A percentile compares a stretch with the other conserved stretches of the same genome.
Evolutionary conservation across 2,888 invertebrate species (phyloP).

Genomic region (Neoascia interrupta): DNA sequence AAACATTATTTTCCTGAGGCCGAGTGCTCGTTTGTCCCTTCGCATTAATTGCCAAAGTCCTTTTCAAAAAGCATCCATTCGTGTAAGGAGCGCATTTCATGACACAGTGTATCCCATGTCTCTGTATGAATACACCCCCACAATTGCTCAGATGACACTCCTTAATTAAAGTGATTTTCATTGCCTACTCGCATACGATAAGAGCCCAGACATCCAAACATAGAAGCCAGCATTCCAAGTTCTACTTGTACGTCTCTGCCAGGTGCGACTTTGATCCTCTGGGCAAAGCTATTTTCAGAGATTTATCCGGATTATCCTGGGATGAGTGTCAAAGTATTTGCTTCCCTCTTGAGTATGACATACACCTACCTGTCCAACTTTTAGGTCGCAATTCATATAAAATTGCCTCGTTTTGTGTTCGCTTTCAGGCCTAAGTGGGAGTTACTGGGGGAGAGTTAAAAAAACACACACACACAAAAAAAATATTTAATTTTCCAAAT

Average conservation of each 20-base stretch:
- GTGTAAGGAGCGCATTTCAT: slow-evolving; percentile 20
- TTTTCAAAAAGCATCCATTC: slow-evolving; percentile 6
- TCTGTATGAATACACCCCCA: background rate
- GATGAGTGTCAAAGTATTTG: slow-evolving; percentile 51
- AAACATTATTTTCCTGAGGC: slow-evolving; percentile 36
- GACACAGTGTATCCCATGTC: background rate
- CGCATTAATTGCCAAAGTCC: slow-evolving; percentile 52
- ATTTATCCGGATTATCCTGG: slow-evolving; percentile 48
- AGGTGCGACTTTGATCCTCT: slow-evolving; percentile 51
- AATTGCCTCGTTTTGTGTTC: background rate
- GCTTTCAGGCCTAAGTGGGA: no score
- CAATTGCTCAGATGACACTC: slow-evolving; percentile 16
- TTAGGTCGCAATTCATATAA: background rate
- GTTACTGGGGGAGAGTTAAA: no score
- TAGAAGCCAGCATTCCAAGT: slow-evolving; percentile 8
- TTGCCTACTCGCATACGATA: slow-evolving; percentile 21
- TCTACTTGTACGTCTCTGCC: slow-evolving; percentile 15
- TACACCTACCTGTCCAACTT: slow-evolving; percentile 6
- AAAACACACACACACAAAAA: background rate
- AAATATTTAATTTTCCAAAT: slow-evolving; percentile 36
- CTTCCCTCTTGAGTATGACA: background rate
- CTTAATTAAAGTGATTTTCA: slow-evolving; percentile 56
- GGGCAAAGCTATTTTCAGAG: slow-evolving; percentile 54
- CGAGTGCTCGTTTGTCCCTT: slow-evolving; percentile 28
- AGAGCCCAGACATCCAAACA: background rate